Evolutionary conservation across 92 coral and sea anemone species (phyloP), one percentile per base, ranked within the genome.

Genomic region (Diadumene lineata): DNA sequence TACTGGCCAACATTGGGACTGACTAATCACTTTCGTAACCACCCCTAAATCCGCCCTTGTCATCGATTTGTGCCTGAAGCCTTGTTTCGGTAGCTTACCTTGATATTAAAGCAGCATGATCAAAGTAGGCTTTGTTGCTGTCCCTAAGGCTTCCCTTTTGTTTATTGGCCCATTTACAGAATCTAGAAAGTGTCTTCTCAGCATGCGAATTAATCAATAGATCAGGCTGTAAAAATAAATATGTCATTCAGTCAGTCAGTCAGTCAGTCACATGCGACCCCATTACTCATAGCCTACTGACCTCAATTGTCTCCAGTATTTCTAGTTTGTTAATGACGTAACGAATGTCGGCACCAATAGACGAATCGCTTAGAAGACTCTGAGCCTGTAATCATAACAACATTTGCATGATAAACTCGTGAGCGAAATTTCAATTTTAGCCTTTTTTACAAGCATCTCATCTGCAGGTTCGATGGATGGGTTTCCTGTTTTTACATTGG

Each of bases 71-170:
- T n/a, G n/a, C n/a, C n/a, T n/a, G n/a, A n/a, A n/a, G n/a, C n/a
- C n/a, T n/a, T n/a, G n/a, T n/a, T n/a, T n/a, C n/a, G 22, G 34
- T 28, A 0, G 43, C n/a, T 0, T 55, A 85, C 93, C 93, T 82
- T 67, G 93, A 69, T 61, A 88, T 84, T 23, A 88, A 84, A 2
- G 89, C 76, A 0, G 89, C 89, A 46, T 88, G 89, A 50, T 88
- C 93, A 81, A 84, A 84, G 86, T 84, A 89, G 27, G 66, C 84
- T 10, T 86, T 90, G 69, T 88, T 69, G 30, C 44, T 61, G 48
- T 88, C 93, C 1, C 31, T 29, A 73, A 80, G 82, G 43, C 30
- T 72, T 11, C 69, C 60, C 48, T 88, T 88, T 67, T 85, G 87
- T 62, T 34, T 56, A 16, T 81, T 81, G 34, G 80, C 62, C 93